Conservation (phyloP, 2,888 invertebrate species). For the Scaptomyza parva region DNA sequence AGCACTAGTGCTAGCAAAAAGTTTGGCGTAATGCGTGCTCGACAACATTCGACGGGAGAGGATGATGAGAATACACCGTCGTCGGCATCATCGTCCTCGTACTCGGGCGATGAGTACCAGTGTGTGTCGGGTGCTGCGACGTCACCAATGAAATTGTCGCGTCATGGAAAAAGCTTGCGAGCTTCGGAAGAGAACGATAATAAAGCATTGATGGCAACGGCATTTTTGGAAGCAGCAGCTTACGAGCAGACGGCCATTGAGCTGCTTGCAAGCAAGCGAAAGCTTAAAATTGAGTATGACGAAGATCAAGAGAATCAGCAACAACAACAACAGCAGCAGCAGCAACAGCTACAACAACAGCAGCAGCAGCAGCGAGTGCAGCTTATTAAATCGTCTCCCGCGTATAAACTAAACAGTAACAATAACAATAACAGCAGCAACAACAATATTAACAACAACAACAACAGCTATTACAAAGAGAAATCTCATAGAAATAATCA, state of each 20-base stretch:
- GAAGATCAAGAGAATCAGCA: constrained; percentile 80
- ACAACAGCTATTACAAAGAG: constrained; percentile 67
- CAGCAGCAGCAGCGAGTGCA: constrained; percentile 81
- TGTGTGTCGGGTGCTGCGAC: constrained; percentile 54
- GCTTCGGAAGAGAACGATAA: constrained; percentile 54
- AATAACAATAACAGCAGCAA: constrained; percentile 52
- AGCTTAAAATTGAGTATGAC: constrained; percentile 70
- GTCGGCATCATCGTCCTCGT: constrained; percentile 77
- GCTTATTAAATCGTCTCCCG: constrained; percentile 85
- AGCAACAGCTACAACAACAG: constrained; percentile 78
- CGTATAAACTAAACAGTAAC: constrained; percentile 82
- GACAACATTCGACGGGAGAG: constrained; percentile 80
- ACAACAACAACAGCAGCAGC: constrained; percentile 58
- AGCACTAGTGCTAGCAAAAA: constrained; percentile 56
- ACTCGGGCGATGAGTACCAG: constrained; percentile 67
- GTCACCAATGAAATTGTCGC: constrained; percentile 74
- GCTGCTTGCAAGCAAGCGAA: constrained; percentile 73
- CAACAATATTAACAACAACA: constrained; percentile 54
- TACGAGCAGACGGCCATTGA: constrained; percentile 75
- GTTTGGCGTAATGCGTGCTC: constrained; percentile 66
- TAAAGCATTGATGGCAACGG: constrained; percentile 83
- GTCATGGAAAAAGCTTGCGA: constrained; percentile 61
- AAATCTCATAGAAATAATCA: constrained; percentile 79
- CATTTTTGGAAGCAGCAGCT: constrained; percentile 64
- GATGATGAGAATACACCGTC: constrained; percentile 83